A percentile compares a stretch with the other conserved stretches of the same genome.
phyloP scores from a whole-genome alignment of 2,113 vertebrate genomes.

The Scomber scombrus region DNA sequence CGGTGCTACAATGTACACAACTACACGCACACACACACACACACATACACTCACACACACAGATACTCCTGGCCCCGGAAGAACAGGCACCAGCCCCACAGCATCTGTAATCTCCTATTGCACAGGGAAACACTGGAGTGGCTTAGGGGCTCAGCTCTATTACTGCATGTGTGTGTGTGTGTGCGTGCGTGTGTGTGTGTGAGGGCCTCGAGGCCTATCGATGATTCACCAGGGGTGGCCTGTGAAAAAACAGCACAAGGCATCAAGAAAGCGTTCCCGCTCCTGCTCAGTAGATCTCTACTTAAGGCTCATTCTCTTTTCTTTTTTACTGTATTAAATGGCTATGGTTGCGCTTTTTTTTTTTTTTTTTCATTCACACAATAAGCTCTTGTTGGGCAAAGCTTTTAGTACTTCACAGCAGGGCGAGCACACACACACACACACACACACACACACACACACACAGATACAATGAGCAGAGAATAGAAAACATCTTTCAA shows the following conservation, averaged over 20 bases:
- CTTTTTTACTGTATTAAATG: conserved; percentile 41
- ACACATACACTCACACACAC: conserved; percentile 41
- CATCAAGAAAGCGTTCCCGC: conserved; percentile 53
- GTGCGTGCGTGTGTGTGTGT: conserved; percentile 6
- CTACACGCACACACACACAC: conserved; percentile 22
- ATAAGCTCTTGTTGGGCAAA: conserved; percentile 57
- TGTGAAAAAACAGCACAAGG: conserved; percentile 42
- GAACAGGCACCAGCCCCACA: conserved; percentile 77
- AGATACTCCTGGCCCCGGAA: conserved; percentile 67
- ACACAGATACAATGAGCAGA: conserved; percentile 1
- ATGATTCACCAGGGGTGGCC: conserved; percentile 42
- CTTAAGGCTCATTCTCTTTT: conserved; percentile 46
- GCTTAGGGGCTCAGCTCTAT: conserved; percentile 75
- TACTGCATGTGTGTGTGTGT: conserved; percentile 28
- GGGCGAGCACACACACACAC: conserved; percentile 4
- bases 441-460: conserved; percentile 20
- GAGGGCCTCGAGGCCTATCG: conserved; percentile 38
- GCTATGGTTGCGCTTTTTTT: conserved; percentile 43
- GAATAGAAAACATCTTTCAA: conserved; percentile 50
- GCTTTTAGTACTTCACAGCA: conserved; percentile 63
- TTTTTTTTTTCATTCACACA: conserved; percentile 14
- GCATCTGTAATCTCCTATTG: conserved; percentile 89
- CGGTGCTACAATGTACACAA: conserved; percentile 64
- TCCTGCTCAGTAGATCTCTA: conserved; percentile 49
- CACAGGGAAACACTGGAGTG: conserved; percentile 91